Percentiles rank a stretch among this genome's conserved stretches.
Evolutionary conservation across 2,113 vertebrate species (phyloP).

Genomic region (Puntigrus tetrazona): DNA sequence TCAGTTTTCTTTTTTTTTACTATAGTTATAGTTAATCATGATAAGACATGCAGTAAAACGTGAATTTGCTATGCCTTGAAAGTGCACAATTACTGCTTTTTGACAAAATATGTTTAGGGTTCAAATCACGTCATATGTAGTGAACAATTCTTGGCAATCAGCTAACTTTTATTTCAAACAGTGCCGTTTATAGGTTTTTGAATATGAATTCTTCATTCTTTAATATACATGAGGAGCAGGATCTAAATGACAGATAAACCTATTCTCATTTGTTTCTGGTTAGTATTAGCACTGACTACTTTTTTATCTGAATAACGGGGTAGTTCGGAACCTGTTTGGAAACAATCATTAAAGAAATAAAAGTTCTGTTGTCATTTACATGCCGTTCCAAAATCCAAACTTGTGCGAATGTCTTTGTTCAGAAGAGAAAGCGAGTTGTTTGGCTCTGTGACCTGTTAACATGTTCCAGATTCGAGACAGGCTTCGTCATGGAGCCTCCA

Average conservation of each 20-base stretch:
- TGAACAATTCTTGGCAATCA: no score
- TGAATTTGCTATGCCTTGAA: no score
- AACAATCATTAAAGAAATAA: background rate
- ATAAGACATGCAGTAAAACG: no score
- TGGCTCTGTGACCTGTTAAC: slow-evolving; percentile 48
- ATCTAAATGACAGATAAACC: background rate
- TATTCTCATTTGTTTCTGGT: background rate
- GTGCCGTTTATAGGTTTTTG: no score
- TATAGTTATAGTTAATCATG: no score
- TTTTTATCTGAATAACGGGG: background rate
- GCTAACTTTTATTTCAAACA: no score
- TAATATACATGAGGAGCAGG: background rate
- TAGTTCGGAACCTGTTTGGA: background rate
- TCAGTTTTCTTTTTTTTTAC: no score
- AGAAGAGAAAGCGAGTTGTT: slow-evolving; percentile 16
- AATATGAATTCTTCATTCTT: no score
- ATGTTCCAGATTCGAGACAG: slow-evolving; percentile 56
- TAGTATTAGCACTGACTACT: background rate
- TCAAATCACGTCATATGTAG: no score
- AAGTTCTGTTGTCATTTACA: background rate
- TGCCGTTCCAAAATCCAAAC: background rate
- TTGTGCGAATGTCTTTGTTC: background rate
- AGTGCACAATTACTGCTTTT: no score
- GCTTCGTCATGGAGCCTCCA: slow-evolving; percentile 38
- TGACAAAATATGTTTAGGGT: no score